A percentile compares a stretch with the other conserved stretches of the same genome.
These are phyloP conservation scores for Phengaris arion DNA, from an alignment of 2,888 invertebrate genomes.

Conservation along the genomic window DNA sequence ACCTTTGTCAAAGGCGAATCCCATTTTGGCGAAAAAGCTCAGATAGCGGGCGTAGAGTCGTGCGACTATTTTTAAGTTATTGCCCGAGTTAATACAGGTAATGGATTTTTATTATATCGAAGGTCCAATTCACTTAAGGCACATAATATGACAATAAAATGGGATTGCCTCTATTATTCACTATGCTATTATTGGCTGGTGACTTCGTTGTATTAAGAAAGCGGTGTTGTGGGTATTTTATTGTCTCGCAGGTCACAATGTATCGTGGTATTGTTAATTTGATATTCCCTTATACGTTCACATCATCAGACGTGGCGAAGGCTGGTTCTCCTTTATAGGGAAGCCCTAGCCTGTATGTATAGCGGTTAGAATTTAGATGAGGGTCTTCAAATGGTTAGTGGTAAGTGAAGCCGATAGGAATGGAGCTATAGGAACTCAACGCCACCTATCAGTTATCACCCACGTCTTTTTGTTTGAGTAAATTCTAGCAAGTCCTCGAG, in stretches of 20 bases:
- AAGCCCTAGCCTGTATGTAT: too few relatives aligned
- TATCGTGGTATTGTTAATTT: neutral
- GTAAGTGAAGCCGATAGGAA: too few relatives aligned
- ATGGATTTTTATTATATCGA: conserved; percentile 25
- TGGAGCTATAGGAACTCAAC: too few relatives aligned
- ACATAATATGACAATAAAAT: conserved; percentile 14
- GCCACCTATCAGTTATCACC: too few relatives aligned
- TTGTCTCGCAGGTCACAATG: neutral
- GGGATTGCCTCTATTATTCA: conserved; percentile 15
- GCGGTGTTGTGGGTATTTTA: neutral
- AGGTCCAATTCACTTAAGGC: conserved; percentile 24
- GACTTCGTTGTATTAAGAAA: neutral
- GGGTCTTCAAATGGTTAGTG: too few relatives aligned
- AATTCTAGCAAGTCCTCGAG: too few relatives aligned
- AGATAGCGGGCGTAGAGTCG: conserved; percentile 5
- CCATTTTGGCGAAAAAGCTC: conserved; percentile 18
- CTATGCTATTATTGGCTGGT: neutral
- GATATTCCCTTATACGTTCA: too few relatives aligned
- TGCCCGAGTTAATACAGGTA: conserved; percentile 27
- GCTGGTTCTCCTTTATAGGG: too few relatives aligned
- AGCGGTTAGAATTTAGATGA: too few relatives aligned
- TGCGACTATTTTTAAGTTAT: conserved; percentile 28
- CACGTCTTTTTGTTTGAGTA: too few relatives aligned
- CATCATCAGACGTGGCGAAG: too few relatives aligned
- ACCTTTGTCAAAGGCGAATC: neutral